phyloP scores from a whole-genome alignment of 1,140 invertebrate genomes.

The Augochlora pura region DNA sequence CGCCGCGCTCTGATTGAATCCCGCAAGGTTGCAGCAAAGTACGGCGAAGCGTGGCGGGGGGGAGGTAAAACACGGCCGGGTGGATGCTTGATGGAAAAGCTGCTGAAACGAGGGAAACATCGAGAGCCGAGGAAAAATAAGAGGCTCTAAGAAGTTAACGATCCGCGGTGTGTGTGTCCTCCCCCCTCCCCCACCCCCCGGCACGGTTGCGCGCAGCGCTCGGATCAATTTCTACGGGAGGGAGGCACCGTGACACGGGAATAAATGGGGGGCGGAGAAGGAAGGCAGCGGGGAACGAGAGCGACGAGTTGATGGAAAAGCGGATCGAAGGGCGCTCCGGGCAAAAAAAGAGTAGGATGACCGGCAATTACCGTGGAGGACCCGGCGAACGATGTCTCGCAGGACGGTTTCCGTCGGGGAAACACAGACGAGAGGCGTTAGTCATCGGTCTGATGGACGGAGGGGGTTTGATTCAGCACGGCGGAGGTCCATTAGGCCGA shows the following conservation, averaged over 20 bases:
- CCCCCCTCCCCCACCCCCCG: too few relatives aligned
- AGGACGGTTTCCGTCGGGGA: conserved; percentile 13
- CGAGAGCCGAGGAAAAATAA: too few relatives aligned
- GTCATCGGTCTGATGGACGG: background rate
- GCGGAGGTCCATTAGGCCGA: conserved; percentile 38
- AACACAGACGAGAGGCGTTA: background rate
- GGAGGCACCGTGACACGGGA: background rate
- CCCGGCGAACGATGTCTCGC: conserved; percentile 6
- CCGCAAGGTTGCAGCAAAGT: too few relatives aligned
- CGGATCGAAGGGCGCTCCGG: background rate
- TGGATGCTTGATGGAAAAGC: too few relatives aligned
- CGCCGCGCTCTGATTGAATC: too few relatives aligned
- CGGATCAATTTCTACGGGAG: conserved; percentile 3
- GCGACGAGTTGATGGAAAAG: background rate
- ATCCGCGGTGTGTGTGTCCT: too few relatives aligned
- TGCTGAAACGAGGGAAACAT: too few relatives aligned
- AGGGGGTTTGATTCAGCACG: conserved; percentile 10
- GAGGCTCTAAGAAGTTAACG: too few relatives aligned
- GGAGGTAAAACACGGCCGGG: too few relatives aligned
- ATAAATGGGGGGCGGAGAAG: background rate
- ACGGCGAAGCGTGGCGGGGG: too few relatives aligned
- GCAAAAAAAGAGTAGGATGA: conserved; percentile 3
- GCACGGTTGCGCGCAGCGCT: background rate
- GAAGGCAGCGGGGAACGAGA: too few relatives aligned
- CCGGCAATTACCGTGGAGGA: conserved; percentile 1